Conservation (phyloP, 1,140 invertebrate genomes). For the Calliphora vicina region DNA sequence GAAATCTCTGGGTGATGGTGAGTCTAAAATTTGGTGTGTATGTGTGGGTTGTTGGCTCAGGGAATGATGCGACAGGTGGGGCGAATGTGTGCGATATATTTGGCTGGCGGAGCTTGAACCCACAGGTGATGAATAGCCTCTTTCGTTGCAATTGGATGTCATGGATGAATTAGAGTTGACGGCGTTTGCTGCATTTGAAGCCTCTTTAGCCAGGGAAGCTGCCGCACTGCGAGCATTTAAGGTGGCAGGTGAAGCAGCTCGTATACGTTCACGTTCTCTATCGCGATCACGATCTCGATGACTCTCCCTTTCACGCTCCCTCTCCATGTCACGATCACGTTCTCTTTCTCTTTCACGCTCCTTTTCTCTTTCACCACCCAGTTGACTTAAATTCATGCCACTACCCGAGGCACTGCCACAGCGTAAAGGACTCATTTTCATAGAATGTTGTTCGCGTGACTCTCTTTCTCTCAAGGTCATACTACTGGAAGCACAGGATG, state of each 20-base stretch:
- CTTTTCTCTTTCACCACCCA: conserved; percentile 44
- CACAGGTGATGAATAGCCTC: conserved; percentile 58
- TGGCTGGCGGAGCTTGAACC: conserved; percentile 35
- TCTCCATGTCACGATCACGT: conserved; percentile 23
- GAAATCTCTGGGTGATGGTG: conserved; percentile 57
- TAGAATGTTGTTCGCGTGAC: conserved; percentile 23
- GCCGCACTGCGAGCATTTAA: conserved; percentile 11
- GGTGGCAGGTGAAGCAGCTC: conserved; percentile 29
- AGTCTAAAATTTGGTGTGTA: conserved; percentile 57
- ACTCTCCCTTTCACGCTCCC: background rate
- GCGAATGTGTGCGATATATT: conserved; percentile 57
- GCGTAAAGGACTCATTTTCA: conserved; percentile 53
- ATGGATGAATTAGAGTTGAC: conserved; percentile 28
- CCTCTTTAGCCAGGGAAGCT: background rate
- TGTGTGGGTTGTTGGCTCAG: conserved; percentile 52
- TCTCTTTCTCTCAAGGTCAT: conserved; percentile 45
- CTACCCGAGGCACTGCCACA: conserved; percentile 24
- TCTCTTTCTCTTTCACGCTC: conserved; percentile 38
- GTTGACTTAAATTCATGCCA: conserved; percentile 48
- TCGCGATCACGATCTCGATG: conserved; percentile 8
- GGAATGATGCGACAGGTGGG: conserved; percentile 62
- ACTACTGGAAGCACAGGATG: conserved; percentile 45
- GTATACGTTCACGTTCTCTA: conserved; percentile 21
- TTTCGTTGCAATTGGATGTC: conserved; percentile 46
- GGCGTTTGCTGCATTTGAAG: conserved; percentile 9